Percentiles rank a stretch among this genome's conserved stretches.
Conservation (phyloP, 2,888 invertebrate genomes). For the Meteorus colon region DNA sequence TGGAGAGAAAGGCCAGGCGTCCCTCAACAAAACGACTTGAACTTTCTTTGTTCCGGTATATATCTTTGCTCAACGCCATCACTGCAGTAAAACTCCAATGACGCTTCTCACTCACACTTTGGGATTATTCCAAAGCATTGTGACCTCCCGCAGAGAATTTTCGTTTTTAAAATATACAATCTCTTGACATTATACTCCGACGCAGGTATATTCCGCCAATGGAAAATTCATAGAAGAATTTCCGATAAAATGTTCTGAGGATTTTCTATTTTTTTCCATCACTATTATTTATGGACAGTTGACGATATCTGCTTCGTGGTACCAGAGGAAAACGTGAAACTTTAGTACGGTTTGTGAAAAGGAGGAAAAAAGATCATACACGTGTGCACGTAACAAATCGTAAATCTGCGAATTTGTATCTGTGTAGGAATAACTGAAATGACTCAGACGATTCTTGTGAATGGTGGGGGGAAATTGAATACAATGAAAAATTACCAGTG, state of each 20-base stretch:
- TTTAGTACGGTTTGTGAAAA: too few species aligned
- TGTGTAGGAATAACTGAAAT: background rate
- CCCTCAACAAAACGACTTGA: slow-evolving; percentile 18
- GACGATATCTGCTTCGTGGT: background rate
- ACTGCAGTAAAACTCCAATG: background rate
- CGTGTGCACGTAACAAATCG: background rate
- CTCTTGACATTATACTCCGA: background rate
- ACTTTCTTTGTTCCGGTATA: slow-evolving; percentile 39
- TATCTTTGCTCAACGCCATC: too few species aligned
- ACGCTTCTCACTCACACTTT: background rate
- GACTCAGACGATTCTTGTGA: background rate
- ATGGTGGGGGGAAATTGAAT: background rate
- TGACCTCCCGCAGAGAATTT: background rate
- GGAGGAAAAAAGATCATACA: too few species aligned
- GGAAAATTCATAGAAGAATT: background rate
- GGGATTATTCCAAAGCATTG: background rate
- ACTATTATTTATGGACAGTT: background rate
- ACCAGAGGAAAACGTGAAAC: too few species aligned
- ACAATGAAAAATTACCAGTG: background rate
- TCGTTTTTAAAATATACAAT: background rate
- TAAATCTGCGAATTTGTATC: background rate
- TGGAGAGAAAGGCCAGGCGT: slow-evolving; percentile 15
- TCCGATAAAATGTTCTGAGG: background rate
- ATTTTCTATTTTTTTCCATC: background rate
- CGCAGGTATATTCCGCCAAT: background rate